phyloP scores from a whole-genome alignment of 2,797 vertebrate genomes.

The Prionace glauca region DNA sequence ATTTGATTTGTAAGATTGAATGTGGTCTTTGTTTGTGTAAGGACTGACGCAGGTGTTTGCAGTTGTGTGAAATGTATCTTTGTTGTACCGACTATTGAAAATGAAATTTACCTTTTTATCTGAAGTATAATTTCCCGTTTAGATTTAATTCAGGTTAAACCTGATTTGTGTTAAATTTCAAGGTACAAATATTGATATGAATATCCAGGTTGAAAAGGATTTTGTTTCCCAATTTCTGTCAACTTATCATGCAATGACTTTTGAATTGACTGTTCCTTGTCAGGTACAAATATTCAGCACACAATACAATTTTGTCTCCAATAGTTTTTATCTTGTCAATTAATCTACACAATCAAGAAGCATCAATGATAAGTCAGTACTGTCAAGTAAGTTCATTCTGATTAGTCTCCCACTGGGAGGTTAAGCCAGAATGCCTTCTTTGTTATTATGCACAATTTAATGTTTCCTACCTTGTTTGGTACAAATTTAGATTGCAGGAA shows the following conservation, averaged over 20 bases:
- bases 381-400: not conserved
- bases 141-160: not conserved
- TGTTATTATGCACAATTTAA: not conserved
- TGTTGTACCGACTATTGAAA: not conserved
- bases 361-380: not conserved
- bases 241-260: slow-evolving; percentile 3
- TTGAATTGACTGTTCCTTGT: not conserved
- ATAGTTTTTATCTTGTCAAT: slow-evolving; percentile 24
- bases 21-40: not conserved
- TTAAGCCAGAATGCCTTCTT: not conserved
- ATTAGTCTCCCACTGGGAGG: not conserved
- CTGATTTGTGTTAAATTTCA: not conserved
- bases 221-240: not conserved
- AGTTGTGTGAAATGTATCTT: not conserved
- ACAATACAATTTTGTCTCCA: not conserved
- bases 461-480: not conserved
- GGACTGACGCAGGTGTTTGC: not conserved
- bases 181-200: not conserved
- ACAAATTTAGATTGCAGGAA: not conserved
- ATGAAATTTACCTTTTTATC: not conserved
- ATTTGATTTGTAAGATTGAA: not conserved
- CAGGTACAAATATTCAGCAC: not conserved
- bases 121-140: not conserved
- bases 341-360: not conserved
- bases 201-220: not conserved